These are phyloP conservation scores for Ennomos fuscantarius DNA, from an alignment of 2,888 invertebrate genomes.

Conservation along the genomic window DNA sequence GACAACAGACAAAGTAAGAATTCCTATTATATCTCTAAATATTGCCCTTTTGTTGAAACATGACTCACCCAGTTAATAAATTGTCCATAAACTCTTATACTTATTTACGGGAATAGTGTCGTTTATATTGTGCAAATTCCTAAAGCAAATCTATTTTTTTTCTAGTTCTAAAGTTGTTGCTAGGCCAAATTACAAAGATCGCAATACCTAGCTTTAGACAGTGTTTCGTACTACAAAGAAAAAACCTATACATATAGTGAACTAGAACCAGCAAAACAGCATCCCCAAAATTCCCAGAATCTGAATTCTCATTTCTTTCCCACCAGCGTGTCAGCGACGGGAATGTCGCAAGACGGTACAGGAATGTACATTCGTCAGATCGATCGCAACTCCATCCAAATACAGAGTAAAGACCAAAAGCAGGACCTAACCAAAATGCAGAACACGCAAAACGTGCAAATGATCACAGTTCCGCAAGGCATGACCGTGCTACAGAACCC, in stretches of 20 bases:
- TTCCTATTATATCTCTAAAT: background rate
- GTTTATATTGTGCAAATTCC: too few species aligned
- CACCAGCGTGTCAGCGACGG: slow-evolving; percentile 68
- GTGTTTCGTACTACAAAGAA: too few species aligned
- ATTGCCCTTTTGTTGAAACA: background rate
- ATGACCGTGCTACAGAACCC: slow-evolving; percentile 80
- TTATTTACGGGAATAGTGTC: too few species aligned
- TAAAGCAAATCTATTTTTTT: too few species aligned
- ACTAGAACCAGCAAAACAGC: too few species aligned
- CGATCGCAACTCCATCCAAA: slow-evolving; percentile 75
- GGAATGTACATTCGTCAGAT: slow-evolving; percentile 80
- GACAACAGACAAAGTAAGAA: slow-evolving; percentile 78
- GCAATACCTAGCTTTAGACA: too few species aligned
- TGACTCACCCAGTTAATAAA: too few species aligned
- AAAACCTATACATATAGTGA: too few species aligned
- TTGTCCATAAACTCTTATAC: too few species aligned
- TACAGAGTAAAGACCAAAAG: slow-evolving; percentile 76
- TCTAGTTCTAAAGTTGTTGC: too few species aligned
- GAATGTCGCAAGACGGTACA: slow-evolving; percentile 66
- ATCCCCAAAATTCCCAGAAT: background rate
- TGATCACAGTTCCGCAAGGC: slow-evolving; percentile 79
- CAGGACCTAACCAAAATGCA: slow-evolving; percentile 73
- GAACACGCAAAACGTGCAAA: slow-evolving; percentile 75
- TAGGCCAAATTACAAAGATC: too few species aligned
- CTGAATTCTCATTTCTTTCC: slow-evolving; percentile 2